Evolutionary conservation across 2,797 vertebrate species (phyloP), one percentile per base, ranked within the genome.

Genomic region (Enoplosus armatus): DNA sequence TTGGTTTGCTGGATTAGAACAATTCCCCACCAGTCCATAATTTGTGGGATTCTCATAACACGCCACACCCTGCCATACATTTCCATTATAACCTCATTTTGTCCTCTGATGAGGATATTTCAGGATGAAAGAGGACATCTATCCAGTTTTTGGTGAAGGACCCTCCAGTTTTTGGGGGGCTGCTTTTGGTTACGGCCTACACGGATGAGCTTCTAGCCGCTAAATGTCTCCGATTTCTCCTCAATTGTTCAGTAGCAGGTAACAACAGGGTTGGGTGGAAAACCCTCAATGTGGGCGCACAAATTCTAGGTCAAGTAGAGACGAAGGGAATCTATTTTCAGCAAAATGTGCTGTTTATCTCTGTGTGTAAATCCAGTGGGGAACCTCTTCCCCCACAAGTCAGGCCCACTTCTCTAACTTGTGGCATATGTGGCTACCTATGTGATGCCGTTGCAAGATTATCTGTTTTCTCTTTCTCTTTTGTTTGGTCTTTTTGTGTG

Each of bases 21-120:
- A 92, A 94, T 95, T 90, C 93, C 92, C 93, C 93, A 94, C 93
- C 94, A 95, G 89, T 89, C 94, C 94, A 72, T 95, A 92, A 95
- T 96, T 95, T 94, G 95, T 94, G 95, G 95, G 90, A 92, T 92
- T 87, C 87, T 88, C 87, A 90, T 84, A 90, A 90, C 89, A 83
- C 1, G 89, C 90, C 94, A 93, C 95, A 89, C 95, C 95, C 94
- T 90, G 81, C 85, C 85, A 86, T 92, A 93, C 87, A 91, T 95
- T 94, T 94, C 90, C 90, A 91, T 91, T 90, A 90, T 88, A 90
- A 88, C 74, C 85, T 88, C 74, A 74, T 85, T 91, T 84, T 82
- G 75, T 77, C 61, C 76, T 82, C 71, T 76, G 83, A 91, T 92
- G 91, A 85, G 85, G 89, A 86, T 93, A 91, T 92, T 92, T 92